Evolutionary conservation across 2,888 invertebrate species (phyloP).

Genomic region (Cyaniris semiargus): DNA sequence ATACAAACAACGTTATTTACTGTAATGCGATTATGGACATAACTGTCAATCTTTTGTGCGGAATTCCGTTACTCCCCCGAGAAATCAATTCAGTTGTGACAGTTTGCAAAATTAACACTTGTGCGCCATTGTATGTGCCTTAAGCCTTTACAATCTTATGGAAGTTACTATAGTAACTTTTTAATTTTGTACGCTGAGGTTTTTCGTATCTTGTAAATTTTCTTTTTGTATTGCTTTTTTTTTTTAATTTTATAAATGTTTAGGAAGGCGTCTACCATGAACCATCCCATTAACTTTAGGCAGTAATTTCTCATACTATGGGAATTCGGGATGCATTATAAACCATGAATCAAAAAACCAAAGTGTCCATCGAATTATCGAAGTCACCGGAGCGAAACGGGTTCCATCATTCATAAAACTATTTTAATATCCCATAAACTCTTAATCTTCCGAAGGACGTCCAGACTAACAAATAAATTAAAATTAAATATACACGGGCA

Average conservation of each 20-base stretch:
- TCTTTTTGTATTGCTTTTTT: background rate
- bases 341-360: slow-evolving; percentile 46
- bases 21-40: slow-evolving; percentile 64
- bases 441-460: slow-evolving; percentile 77
- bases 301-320: slow-evolving; percentile 5
- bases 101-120: slow-evolving; percentile 13
- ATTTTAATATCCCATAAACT: slow-evolving; percentile 75
- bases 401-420: slow-evolving; percentile 77
- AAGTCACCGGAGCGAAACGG: slow-evolving; percentile 52
- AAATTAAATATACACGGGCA: slow-evolving; percentile 80
- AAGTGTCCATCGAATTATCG: slow-evolving; percentile 37
- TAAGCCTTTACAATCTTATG: background rate
- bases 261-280: background rate
- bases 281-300: background rate
- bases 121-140: background rate
- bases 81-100: slow-evolving; percentile 40
- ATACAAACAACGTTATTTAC: slow-evolving; percentile 73
- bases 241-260: background rate
- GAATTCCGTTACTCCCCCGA: slow-evolving; percentile 26
- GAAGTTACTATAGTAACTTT: background rate
- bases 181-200: background rate
- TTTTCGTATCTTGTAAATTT: background rate
- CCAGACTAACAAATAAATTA: slow-evolving; percentile 77
- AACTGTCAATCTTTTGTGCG: slow-evolving; percentile 21
- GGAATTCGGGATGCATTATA: background rate